These are phyloP conservation scores for Ailuropoda melanoleuca DNA, from an alignment of 2,113 vertebrate species.

Conservation along the genomic window DNA sequence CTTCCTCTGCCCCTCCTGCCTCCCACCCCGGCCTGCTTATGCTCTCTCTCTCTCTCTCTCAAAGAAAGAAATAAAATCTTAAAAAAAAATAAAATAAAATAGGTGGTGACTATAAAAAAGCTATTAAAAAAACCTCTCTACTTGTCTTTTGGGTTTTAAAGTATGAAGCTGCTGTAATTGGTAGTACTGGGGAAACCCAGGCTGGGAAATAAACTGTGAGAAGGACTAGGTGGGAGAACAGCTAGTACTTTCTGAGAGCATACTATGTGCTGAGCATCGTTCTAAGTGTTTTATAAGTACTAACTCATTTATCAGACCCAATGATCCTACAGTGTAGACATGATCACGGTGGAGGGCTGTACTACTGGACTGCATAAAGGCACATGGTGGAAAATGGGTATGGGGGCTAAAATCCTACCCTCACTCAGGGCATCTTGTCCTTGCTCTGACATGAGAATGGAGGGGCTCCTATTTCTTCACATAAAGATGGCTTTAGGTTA, in stretches of 20 bases:
- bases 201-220: neutral
- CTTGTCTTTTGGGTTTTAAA: neutral
- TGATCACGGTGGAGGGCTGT: neutral
- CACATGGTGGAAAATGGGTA: neutral
- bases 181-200: neutral
- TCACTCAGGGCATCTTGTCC: neutral
- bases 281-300: neutral
- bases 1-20: neutral
- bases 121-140: neutral
- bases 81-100: neutral
- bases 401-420: neutral
- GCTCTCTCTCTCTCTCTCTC: neutral
- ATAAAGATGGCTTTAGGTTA: neutral
- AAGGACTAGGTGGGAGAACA: neutral
- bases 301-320: neutral
- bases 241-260: neutral
- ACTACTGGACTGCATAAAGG: neutral
- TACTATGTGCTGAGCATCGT: neutral
- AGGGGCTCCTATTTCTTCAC: neutral
- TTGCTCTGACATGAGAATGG: neutral
- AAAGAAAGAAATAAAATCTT: neutral
- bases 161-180: neutral
- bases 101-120: neutral
- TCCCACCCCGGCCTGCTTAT: neutral
- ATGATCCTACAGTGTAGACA: neutral